Conservation (phyloP, 2,797 vertebrate genomes). For the Ctenochaetus hawaiiensis region DNA sequence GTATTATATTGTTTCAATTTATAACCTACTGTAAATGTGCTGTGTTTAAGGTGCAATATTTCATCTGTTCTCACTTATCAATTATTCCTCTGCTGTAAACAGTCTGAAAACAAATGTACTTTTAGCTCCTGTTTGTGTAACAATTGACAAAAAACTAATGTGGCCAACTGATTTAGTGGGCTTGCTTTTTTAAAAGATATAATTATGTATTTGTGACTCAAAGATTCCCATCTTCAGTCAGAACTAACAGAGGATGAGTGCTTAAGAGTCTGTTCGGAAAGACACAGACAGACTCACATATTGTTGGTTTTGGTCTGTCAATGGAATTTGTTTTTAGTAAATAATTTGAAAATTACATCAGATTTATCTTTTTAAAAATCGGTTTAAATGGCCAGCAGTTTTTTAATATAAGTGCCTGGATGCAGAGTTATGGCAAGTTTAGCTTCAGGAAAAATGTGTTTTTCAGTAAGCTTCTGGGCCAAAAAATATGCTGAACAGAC, state of each 20-base stretch:
- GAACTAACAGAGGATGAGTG: neutral
- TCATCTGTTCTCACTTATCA: neutral
- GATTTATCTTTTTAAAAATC: neutral
- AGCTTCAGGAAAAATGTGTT: neutral
- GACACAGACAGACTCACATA: neutral
- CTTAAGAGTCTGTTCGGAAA: neutral
- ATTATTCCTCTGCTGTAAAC: neutral
- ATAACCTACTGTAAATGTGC: conserved; percentile 5
- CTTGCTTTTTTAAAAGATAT: neutral
- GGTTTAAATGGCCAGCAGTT: neutral
- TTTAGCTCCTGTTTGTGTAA: neutral
- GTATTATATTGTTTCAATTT: neutral
- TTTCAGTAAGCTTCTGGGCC: neutral
- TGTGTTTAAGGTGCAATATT: neutral
- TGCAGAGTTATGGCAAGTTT: neutral
- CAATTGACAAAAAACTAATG: neutral
- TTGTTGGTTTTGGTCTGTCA: neutral
- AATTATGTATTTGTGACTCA: neutral
- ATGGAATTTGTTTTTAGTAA: neutral
- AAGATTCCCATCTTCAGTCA: neutral
- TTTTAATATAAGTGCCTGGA: conserved; percentile 1
- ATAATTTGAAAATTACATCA: neutral
- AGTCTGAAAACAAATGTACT: neutral
- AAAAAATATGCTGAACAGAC: neutral
- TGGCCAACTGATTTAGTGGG: neutral